A percentile compares a stretch with the other conserved stretches of the same genome.
These are phyloP conservation scores for Drosophila nr. medialis DNA, from an alignment of 2,888 invertebrate genomes.

Conservation along the genomic window DNA sequence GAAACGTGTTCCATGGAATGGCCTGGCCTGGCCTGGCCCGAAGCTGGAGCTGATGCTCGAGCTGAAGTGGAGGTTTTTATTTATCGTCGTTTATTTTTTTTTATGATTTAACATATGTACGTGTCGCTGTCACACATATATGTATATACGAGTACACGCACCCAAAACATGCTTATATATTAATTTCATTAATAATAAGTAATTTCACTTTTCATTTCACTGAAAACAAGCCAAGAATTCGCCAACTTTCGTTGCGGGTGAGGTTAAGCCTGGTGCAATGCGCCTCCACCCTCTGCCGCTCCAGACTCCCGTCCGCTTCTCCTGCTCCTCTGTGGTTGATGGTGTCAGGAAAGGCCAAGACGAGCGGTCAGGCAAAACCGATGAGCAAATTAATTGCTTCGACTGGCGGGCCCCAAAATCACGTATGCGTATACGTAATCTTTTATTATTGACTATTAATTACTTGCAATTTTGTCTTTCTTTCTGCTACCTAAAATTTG, in stretches of 20 bases:
- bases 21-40: slow-evolving; percentile 38
- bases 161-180: slow-evolving; percentile 69
- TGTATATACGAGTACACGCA: slow-evolving; percentile 43
- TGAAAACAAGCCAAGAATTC: slow-evolving; percentile 67
- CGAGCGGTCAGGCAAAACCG: slow-evolving; percentile 50
- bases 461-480: slow-evolving; percentile 59
- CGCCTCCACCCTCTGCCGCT: slow-evolving; percentile 10
- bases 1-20: slow-evolving; percentile 74
- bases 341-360: slow-evolving; percentile 35
- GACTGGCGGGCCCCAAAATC: slow-evolving; percentile 36
- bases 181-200: slow-evolving; percentile 80
- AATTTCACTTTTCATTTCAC: slow-evolving; percentile 79
- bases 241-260: slow-evolving; percentile 77
- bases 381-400: slow-evolving; percentile 72
- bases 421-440: slow-evolving; percentile 75
- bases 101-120: slow-evolving; percentile 78
- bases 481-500: slow-evolving; percentile 17
- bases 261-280: slow-evolving; percentile 25
- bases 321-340: neutral
- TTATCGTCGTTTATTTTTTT: slow-evolving; percentile 65
- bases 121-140: slow-evolving; percentile 68
- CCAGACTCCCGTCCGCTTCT: neutral
- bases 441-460: slow-evolving; percentile 72
- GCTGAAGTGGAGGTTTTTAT: slow-evolving; percentile 46
- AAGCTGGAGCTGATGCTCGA: slow-evolving; percentile 34